These are phyloP conservation scores for Argyresthia albistria DNA, from an alignment of 2,888 invertebrate species.

Conservation along the genomic window DNA sequence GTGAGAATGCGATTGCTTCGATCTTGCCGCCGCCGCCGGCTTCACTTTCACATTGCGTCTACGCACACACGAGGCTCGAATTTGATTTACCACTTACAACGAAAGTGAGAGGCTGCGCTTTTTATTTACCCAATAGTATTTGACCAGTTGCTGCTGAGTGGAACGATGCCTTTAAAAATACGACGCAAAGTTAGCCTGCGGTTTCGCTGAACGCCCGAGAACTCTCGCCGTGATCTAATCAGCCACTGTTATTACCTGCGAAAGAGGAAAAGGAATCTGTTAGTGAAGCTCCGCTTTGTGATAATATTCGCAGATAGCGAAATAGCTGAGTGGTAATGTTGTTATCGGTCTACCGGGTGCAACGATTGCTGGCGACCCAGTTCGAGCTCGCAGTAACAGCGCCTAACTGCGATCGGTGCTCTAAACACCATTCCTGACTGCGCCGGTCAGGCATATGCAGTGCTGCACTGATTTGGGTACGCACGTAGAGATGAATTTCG, in stretches of 20 bases:
- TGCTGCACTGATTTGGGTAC: conserved; percentile 4
- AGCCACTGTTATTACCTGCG: conserved; percentile 10
- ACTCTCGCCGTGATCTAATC: neutral
- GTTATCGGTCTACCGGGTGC: conserved; percentile 17
- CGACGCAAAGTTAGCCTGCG: conserved; percentile 8
- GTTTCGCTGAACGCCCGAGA: neutral
- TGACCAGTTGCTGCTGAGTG: conserved; percentile 19
- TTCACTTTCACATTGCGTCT: conserved; percentile 47
- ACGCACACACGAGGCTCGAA: conserved; percentile 33
- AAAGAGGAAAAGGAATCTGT: conserved; percentile 3
- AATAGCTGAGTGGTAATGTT: conserved; percentile 7
- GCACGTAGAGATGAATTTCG: neutral
- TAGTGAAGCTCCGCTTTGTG: neutral
- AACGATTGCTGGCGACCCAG: conserved; percentile 14
- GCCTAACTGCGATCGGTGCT: conserved; percentile 17
- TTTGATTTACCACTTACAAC: conserved; percentile 37
- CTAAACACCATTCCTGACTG: conserved; percentile 14
- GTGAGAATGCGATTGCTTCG: conserved; percentile 26
- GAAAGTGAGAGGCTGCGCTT: conserved; percentile 61
- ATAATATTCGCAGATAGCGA: conserved; percentile 2
- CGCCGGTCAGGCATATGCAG: conserved; percentile 15
- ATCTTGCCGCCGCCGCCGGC: conserved; percentile 17
- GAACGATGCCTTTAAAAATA: neutral
- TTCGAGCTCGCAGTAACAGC: conserved; percentile 13
- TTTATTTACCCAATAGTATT: conserved; percentile 55